phyloP scores from a whole-genome alignment of 2,797 vertebrate species.

The Enoplosus armatus region DNA sequence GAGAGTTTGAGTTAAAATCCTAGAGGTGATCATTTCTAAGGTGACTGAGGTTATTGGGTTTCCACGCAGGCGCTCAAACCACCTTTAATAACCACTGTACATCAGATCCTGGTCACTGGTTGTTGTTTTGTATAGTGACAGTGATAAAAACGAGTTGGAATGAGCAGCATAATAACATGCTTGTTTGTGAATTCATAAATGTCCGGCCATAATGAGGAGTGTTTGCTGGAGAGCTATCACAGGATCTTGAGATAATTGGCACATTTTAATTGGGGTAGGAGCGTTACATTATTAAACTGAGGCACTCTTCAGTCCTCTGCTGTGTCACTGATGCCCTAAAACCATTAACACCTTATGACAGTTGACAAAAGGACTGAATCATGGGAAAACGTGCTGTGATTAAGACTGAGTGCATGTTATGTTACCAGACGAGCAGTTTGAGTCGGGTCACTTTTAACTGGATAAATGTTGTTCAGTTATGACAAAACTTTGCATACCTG shows the following conservation, averaged over 20 bases:
- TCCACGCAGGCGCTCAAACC: neutral
- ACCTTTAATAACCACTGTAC: constrained; percentile 5
- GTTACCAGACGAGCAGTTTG: constrained; percentile 17
- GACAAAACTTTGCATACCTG: neutral
- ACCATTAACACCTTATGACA: constrained; percentile 59
- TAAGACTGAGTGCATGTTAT: constrained; percentile 3
- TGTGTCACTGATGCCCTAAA: constrained; percentile 54
- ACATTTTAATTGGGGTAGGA: constrained; percentile 73
- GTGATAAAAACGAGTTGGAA: constrained; percentile 39
- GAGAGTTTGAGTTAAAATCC: constrained; percentile 9
- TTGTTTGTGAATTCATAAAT: constrained; percentile 67
- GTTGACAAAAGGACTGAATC: constrained; percentile 50
- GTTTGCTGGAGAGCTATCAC: constrained; percentile 63
- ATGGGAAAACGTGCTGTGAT: constrained; percentile 15
- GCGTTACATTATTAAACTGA: constrained; percentile 61
- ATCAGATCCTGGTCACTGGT: constrained; percentile 17
- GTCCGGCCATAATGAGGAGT: constrained; percentile 38
- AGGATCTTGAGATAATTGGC: constrained; percentile 74
- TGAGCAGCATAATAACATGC: constrained; percentile 41
- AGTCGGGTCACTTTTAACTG: neutral
- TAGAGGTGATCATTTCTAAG: neutral
- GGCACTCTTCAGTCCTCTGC: constrained; percentile 37
- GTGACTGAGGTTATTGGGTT: constrained; percentile 22
- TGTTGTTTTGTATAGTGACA: constrained; percentile 30
- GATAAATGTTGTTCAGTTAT: neutral